phyloP scores from a whole-genome alignment of 2,888 invertebrate species.

The Dicyrtomina minuta region DNA sequence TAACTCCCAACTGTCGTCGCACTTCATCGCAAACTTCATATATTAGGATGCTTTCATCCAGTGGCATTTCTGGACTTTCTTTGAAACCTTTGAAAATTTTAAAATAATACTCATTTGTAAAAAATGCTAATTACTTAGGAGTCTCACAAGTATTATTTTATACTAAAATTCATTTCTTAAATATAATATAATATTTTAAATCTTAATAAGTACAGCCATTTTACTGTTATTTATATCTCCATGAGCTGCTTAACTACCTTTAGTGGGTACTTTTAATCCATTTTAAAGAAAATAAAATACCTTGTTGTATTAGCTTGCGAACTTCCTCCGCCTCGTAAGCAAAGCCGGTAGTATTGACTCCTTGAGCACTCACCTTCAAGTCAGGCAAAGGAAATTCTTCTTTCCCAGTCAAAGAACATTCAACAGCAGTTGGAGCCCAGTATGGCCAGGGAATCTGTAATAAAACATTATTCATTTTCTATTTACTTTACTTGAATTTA shows the following conservation, averaged over 20 bases:
- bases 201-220: too few relatives aligned
- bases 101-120: neutral
- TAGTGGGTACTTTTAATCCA: too few relatives aligned
- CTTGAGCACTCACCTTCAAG: slow-evolving; percentile 65
- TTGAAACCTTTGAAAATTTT: slow-evolving; percentile 64
- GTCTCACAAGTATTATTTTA: too few relatives aligned
- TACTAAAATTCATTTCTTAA: too few relatives aligned
- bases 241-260: too few relatives aligned
- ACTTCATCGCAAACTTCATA: slow-evolving; percentile 73
- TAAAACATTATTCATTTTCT: too few relatives aligned
- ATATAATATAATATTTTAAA: too few relatives aligned
- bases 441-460: slow-evolving; percentile 63
- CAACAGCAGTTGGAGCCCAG: slow-evolving; percentile 69
- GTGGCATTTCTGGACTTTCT: slow-evolving; percentile 69
- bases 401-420: slow-evolving; percentile 66
- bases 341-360: slow-evolving; percentile 65
- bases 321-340: slow-evolving; percentile 77
- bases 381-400: slow-evolving; percentile 67
- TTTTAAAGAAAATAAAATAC: too few relatives aligned
- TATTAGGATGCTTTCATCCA: slow-evolving; percentile 68
- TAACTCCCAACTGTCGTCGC: slow-evolving; percentile 68
- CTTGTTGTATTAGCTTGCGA: slow-evolving; percentile 68
- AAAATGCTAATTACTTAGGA: too few relatives aligned
- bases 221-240: too few relatives aligned
- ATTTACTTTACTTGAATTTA: too few relatives aligned